Conservation (phyloP, 2,797 vertebrate species). For the Moxostoma hubbsi region DNA sequence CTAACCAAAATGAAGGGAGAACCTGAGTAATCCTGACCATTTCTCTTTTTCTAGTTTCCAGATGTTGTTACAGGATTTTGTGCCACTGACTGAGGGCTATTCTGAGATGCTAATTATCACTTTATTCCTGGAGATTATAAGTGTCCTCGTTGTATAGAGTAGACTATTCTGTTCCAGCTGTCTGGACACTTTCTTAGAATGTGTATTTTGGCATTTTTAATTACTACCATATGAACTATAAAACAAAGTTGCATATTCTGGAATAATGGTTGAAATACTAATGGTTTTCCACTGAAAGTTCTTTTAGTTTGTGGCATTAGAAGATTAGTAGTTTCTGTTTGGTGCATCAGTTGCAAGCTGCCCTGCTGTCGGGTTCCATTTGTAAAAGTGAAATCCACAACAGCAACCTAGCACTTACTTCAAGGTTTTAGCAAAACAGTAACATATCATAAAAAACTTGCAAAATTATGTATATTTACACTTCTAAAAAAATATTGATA, state of each 20-base stretch:
- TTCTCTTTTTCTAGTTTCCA: conserved; percentile 48
- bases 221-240: neutral
- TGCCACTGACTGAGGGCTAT: conserved; percentile 33
- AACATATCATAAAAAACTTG: conserved; percentile 5
- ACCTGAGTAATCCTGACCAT: conserved; percentile 11
- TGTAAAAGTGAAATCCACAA: neutral
- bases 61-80: conserved; percentile 19
- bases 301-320: neutral
- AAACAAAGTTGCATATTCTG: neutral
- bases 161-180: conserved; percentile 7
- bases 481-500: too few species aligned
- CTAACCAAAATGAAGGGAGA: conserved; percentile 2
- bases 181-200: conserved; percentile 32
- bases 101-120: conserved; percentile 45
- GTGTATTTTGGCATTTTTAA: conserved; percentile 1
- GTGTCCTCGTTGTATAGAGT: conserved; percentile 30
- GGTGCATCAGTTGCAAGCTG: conserved; percentile 14
- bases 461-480: neutral
- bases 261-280: neutral
- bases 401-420: neutral
- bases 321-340: conserved; percentile 8
- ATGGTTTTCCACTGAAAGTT: neutral
- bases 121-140: conserved; percentile 45
- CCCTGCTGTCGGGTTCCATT: conserved; percentile 11
- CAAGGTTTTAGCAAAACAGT: neutral